phyloP scores from a whole-genome alignment of 2,888 invertebrate genomes.

The Calliphora vomitoria region DNA sequence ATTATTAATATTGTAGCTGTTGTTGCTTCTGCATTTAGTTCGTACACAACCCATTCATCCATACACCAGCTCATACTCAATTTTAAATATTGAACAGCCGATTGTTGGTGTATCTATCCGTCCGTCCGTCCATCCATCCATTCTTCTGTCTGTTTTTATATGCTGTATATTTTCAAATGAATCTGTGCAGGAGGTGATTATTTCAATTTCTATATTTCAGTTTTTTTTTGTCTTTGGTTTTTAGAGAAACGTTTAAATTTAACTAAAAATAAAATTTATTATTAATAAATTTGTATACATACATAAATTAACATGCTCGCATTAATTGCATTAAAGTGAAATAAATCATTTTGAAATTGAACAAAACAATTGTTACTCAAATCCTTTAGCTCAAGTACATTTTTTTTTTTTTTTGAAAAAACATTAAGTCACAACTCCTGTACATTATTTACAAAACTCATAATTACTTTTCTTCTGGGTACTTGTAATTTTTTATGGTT shows the following conservation, averaged over 20 bases:
- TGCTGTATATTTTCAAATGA: conserved; percentile 40
- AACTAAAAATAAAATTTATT: conserved; percentile 21
- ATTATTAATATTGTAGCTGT: conserved; percentile 12
- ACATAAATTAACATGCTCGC: neutral
- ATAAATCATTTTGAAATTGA: conserved; percentile 32
- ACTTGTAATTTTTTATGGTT: conserved; percentile 39
- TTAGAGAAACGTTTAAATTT: conserved; percentile 10
- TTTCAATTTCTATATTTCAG: conserved; percentile 17
- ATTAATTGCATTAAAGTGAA: neutral
- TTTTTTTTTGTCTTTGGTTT: neutral
- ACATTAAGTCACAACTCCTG: neutral
- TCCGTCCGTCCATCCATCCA: neutral
- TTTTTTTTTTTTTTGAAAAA: neutral
- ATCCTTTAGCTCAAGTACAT: conserved; percentile 35
- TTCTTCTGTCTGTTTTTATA: neutral
- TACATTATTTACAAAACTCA: conserved; percentile 36
- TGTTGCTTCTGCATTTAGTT: conserved; percentile 28
- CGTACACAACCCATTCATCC: conserved; percentile 23
- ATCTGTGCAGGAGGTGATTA: conserved; percentile 73
- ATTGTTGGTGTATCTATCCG: conserved; percentile 28
- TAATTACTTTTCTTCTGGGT: conserved; percentile 37
- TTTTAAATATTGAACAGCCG: conserved; percentile 63
- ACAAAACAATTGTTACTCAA: conserved; percentile 15
- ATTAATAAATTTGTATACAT: neutral
- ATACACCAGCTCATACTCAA: conserved; percentile 29